Percentiles rank a stretch among this genome's conserved stretches.
phyloP scores from a whole-genome alignment of 2,888 invertebrate species.

The Sesia apiformis region DNA sequence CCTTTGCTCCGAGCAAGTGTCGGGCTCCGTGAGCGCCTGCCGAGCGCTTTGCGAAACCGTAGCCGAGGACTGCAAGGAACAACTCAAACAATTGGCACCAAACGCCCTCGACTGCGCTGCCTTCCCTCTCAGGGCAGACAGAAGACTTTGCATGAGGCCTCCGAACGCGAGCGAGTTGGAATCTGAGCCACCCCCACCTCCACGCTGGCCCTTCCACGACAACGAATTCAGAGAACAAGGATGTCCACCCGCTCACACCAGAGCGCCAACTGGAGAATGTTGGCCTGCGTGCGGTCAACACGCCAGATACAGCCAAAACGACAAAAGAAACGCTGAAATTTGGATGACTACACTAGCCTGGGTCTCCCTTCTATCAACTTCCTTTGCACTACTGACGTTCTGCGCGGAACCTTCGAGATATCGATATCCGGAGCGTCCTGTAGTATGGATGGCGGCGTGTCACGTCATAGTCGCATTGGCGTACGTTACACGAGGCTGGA shows the following conservation, averaged over 20 bases:
- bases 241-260: conserved; percentile 77
- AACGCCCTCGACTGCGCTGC: conserved; percentile 87
- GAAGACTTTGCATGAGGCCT: conserved; percentile 86
- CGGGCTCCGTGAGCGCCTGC: conserved; percentile 89
- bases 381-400: conserved; percentile 89
- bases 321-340: conserved; percentile 81
- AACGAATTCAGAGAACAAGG: conserved; percentile 47
- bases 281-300: conserved; percentile 80
- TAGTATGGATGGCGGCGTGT: conserved; percentile 91
- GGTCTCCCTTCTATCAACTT: conserved; percentile 85
- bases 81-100: conserved; percentile 81
- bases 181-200: conserved; percentile 52
- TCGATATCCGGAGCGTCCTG: conserved; percentile 93
- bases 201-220: conserved; percentile 56
- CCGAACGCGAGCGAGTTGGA: conserved; percentile 57
- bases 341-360: conserved; percentile 87
- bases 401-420: conserved; percentile 92
- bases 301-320: conserved; percentile 78
- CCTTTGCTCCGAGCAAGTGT: conserved; percentile 90
- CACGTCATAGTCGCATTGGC: conserved; percentile 87
- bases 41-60: conserved; percentile 89
- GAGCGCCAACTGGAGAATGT: conserved; percentile 73
- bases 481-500: conserved; percentile 80
- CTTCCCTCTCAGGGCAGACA: conserved; percentile 82
- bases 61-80: conserved; percentile 80